Percentiles rank a stretch among this genome's conserved stretches.
phyloP scores from a whole-genome alignment of 2,888 invertebrate genomes.

The Bombylius major region DNA sequence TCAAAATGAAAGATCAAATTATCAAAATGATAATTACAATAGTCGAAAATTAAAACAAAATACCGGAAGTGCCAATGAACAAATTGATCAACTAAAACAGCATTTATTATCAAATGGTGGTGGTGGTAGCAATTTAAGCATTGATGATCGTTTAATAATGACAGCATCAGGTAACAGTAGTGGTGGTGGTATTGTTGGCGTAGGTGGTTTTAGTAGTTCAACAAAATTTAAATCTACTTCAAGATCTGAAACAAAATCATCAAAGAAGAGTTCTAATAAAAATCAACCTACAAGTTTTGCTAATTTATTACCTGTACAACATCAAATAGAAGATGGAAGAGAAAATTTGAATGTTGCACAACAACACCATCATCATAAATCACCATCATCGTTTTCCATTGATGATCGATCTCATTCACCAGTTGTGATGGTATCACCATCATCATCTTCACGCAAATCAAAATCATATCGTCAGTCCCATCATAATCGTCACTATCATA shows the following conservation, averaged over 20 bases:
- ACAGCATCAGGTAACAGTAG: not conserved
- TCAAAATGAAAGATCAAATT: not conserved
- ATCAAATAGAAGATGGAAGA: not conserved
- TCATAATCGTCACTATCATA: not conserved
- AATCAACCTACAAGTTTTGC: conserved; percentile 11
- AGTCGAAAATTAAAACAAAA: not conserved
- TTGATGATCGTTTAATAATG: not conserved
- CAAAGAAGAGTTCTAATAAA: not conserved
- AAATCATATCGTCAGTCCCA: not conserved
- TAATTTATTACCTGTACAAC: conserved; percentile 6
- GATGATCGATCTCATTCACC: conserved; percentile 5
- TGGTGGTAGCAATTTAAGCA: not conserved
- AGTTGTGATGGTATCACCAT: not conserved
- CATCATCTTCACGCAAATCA: not conserved
- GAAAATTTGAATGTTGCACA: not conserved
- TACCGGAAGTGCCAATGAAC: not conserved
- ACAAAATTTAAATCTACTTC: not conserved
- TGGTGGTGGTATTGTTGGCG: too few species aligned
- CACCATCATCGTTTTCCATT: not conserved
- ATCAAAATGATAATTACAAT: not conserved
- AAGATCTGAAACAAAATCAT: not conserved
- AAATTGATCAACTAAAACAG: not conserved
- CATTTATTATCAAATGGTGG: not conserved
- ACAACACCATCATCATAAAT: not conserved
- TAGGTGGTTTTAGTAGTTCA: not conserved